Conservation (phyloP, 1,140 invertebrate genomes). For the Bombus haemorrhoidalis region DNA sequence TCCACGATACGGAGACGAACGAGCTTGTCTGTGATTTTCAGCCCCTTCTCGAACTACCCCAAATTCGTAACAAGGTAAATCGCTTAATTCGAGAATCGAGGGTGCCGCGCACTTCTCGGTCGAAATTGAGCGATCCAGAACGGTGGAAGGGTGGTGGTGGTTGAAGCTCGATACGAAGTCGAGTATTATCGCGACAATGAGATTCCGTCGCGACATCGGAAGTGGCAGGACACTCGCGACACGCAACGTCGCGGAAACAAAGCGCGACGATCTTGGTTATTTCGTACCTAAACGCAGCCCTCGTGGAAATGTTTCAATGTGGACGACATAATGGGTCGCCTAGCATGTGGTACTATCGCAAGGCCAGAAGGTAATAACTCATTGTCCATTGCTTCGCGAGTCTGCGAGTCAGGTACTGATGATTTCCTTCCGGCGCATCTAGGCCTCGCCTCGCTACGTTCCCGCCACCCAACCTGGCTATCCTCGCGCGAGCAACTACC, state of each 20-base stretch:
- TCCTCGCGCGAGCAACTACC: conserved; percentile 54
- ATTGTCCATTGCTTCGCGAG: conserved; percentile 74
- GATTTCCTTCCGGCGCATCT: conserved; percentile 74
- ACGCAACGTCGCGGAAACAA: conserved; percentile 64
- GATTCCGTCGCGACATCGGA: conserved; percentile 53
- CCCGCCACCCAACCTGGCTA: background rate
- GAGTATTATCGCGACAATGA: conserved; percentile 65
- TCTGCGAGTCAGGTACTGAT: conserved; percentile 73
- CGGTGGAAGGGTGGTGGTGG: background rate
- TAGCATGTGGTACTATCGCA: conserved; percentile 69
- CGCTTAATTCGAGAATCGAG: conserved; percentile 9
- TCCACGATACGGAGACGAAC: background rate
- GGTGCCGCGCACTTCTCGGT: background rate
- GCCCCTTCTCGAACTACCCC: too few relatives aligned
- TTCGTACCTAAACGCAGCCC: conserved; percentile 61
- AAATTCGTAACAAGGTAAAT: conserved; percentile 26
- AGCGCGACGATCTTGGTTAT: conserved; percentile 69
- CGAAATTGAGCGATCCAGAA: conserved; percentile 32
- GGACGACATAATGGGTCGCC: conserved; percentile 68
- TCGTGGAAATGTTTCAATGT: conserved; percentile 68
- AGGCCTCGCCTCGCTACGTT: conserved; percentile 44
- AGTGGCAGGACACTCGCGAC: conserved; percentile 40
- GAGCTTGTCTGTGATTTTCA: background rate
- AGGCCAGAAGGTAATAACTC: conserved; percentile 74
- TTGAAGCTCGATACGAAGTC: conserved; percentile 50